Evolutionary conservation across 2,888 invertebrate species (phyloP), one percentile per base, ranked within the genome.

Genomic region (Entomobrya proxima): DNA sequence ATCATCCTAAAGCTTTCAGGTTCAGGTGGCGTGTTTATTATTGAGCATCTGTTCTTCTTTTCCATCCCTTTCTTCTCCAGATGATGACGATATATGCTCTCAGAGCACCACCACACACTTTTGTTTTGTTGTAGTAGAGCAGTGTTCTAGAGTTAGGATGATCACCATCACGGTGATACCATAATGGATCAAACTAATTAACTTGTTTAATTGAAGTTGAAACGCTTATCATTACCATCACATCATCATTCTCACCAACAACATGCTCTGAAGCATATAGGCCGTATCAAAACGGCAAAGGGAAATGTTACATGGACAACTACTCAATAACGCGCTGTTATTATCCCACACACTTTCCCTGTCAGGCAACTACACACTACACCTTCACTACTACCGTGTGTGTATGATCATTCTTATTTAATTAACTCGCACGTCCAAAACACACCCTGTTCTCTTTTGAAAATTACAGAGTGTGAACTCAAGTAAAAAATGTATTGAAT

Each of bases 181-280:
- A n/a, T n/a, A 81, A 81, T 81, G 81, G 81, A 75, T 47, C 61
- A 76, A 82, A 58, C 82, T 76, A 82, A 82, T 82, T 82, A 82
- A 61, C 37, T 61, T 44, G 52, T 50, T 64, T 82, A 50, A 76
- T 82, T 80, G 67, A 79, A 79, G 50, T 32, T 32, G 64, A 64
- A 64, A 64, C n/a, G 11, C 64, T 18, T 37, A 55, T 64, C 64
- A 64, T 64, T 21, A 64, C n/a, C 64, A 64, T n/a, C n/a, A 15
- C n/a, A 30, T 47, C n/a, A 47, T 78, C 64, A 40, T 47, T 69
- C 24, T 11, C 24, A 9, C 55, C 55, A 21, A 18, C 3, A 55
- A 4, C 21, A 55, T 18, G 21, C 18, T 47, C 15, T 5, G 6
- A 55, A n/a, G 55, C n/a, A n/a, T n/a, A n/a, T n/a, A n/a, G n/a